Evolutionary conservation across 2,797 vertebrate species (phyloP).

Genomic region (Pteropus rufus): DNA sequence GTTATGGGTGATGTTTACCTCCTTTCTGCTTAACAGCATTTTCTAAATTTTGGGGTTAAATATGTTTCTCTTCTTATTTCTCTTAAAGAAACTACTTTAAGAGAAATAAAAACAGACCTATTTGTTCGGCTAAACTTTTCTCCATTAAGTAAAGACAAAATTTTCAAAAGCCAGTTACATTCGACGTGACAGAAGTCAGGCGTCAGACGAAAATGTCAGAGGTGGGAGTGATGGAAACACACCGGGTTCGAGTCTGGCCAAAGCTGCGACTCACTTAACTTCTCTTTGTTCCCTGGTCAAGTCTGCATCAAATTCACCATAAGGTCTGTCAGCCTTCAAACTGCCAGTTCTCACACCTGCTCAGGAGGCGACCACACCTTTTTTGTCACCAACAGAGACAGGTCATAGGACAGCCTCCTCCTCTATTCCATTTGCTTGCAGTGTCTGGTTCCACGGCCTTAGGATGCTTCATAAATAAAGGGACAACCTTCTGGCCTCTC

Average conservation of each 20-base stretch:
- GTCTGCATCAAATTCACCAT: background rate
- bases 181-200: background rate
- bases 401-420: background rate
- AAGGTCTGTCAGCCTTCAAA: background rate
- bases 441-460: too few species aligned
- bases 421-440: background rate
- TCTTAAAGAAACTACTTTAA: background rate
- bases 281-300: background rate
- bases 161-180: background rate
- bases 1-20: background rate
- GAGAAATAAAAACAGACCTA: background rate
- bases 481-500: background rate
- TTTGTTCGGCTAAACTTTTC: background rate
- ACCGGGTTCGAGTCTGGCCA: background rate
- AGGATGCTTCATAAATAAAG: background rate
- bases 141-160: slow-evolving; percentile 4
- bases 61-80: background rate
- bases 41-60: background rate
- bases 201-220: background rate
- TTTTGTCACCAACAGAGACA: background rate
- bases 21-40: background rate
- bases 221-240: fast-evolving
- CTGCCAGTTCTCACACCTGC: background rate
- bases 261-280: background rate
- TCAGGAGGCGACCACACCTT: background rate